Evolutionary conservation across 92 coral and sea anemone species (phyloP).

Genomic region (Epizoanthus rinbou): DNA sequence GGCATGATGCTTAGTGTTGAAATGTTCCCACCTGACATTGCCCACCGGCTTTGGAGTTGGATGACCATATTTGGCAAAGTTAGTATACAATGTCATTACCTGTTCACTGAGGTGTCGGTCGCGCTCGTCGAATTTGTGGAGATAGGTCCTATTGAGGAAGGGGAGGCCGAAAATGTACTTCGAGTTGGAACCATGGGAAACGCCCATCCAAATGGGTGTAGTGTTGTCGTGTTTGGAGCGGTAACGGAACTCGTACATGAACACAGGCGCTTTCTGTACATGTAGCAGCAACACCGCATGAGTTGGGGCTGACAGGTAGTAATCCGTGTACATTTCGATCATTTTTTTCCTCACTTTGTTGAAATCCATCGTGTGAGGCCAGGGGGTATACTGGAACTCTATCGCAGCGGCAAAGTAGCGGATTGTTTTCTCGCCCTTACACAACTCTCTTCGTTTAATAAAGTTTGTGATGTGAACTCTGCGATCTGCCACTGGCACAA

Average conservation of each 20-base stretch:
- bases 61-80: slow-evolving; percentile 85
- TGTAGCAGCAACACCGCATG: slow-evolving; percentile 70
- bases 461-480: slow-evolving; percentile 18
- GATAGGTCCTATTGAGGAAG: slow-evolving; percentile 59
- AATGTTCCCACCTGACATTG: slow-evolving; percentile 59
- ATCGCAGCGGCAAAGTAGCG: slow-evolving; percentile 27
- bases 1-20: slow-evolving; percentile 47
- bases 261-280: slow-evolving; percentile 53
- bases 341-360: slow-evolving; percentile 51
- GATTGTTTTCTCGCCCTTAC: slow-evolving; percentile 2
- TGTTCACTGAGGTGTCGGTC: slow-evolving; percentile 73
- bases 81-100: slow-evolving; percentile 72
- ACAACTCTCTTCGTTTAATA: not conserved
- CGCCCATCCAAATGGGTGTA: slow-evolving; percentile 64
- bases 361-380: slow-evolving; percentile 62
- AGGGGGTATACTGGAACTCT: slow-evolving; percentile 74
- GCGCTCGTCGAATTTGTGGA: slow-evolving; percentile 66
- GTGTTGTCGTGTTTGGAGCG: slow-evolving; percentile 69
- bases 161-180: slow-evolving; percentile 88
- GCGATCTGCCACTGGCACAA: slow-evolving; percentile 18
- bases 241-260: slow-evolving; percentile 69
- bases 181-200: slow-evolving; percentile 73
- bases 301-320: slow-evolving; percentile 74
- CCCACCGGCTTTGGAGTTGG: slow-evolving; percentile 75
- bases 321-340: slow-evolving; percentile 68